Base-by-base conservation (phyloP, 1,140 invertebrate genomes). In the Drosophila kanapiae region DNA sequence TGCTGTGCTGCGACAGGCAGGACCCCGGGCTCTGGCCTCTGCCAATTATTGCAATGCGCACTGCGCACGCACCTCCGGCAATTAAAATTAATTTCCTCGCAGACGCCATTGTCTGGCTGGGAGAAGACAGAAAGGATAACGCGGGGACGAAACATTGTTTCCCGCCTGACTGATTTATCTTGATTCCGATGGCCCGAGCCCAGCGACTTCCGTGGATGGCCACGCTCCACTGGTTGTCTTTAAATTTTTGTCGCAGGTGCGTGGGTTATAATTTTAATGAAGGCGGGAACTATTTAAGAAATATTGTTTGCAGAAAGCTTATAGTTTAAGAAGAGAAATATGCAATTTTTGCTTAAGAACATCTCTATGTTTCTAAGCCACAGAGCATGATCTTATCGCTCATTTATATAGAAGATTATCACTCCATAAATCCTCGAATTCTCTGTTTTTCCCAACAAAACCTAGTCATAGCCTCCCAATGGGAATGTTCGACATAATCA, bases 1-100 rank as follows among this genome's bases (percentile, higher is more conserved):
- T 16, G 16, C 16, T 18, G 37, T 37, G n/a, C 49, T 64, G 75
- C 33, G 47, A 61, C 47, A 42, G 54, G 49, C 9, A 7, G 6
- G 16, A 43, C 16, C 40, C 42, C 3, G 23, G 47, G 6, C 48
- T 16, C 56, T 67, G 82, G 65, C 75, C 48, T 75, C 81, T 86
- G 82, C 75, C 78, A 86, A 75, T 85, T 84, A 78, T 85, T 70
- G 57, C 54, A 43, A 58, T 59, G 62, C 69, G 61, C 71, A 63
- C 49, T 65, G 58, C 69, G 65, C 77, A 80, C 70, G 72, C 81
- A 77, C 71, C 82, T 85, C 35, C 56, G 75, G 78, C 75, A 85
- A 85, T 86, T 86, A 79, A 82, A 86, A 86, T 75, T 82, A 86
- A 82, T 86, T 86, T 80, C 48, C 57, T 70, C 35, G 51, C 82